Conservation (phyloP, 2,888 invertebrate species). For the Actias luna region DNA sequence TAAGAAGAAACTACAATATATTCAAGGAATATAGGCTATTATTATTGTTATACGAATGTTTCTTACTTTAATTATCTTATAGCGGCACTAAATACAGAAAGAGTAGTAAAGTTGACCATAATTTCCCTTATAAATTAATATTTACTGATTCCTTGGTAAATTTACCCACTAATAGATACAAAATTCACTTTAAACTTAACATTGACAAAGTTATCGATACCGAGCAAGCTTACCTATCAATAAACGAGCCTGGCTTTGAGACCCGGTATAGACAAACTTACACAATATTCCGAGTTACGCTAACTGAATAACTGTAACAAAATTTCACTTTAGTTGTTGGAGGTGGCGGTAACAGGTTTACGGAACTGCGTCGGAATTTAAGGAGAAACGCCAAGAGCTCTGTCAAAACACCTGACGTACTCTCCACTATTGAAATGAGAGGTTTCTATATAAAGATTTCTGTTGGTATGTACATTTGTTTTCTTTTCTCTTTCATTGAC, state of each 20-base stretch:
- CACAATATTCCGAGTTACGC: conserved; percentile 10
- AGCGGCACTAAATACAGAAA: too few species aligned
- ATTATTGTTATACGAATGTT: too few species aligned
- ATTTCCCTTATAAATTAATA: not conserved
- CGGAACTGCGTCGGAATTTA: conserved; percentile 83
- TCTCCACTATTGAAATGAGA: conserved; percentile 83
- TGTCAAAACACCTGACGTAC: conserved; percentile 75
- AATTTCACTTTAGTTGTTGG: conserved; percentile 78
- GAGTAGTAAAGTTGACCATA: too few species aligned
- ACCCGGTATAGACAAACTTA: conserved; percentile 11
- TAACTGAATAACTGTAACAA: conserved; percentile 16
- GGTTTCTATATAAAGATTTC: conserved; percentile 85
- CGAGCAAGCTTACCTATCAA: conserved; percentile 10
- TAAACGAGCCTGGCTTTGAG: conserved; percentile 8
- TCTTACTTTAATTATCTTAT: too few species aligned
- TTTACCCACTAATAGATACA: not conserved
- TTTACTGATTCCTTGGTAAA: not conserved
- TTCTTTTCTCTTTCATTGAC: not conserved
- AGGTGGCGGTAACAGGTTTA: conserved; percentile 87
- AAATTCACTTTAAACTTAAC: not conserved
- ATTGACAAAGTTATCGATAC: not conserved
- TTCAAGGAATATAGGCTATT: too few species aligned
- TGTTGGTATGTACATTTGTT: conserved; percentile 60
- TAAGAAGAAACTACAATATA: too few species aligned
- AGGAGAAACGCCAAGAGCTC: conserved; percentile 81